phyloP scores from a whole-genome alignment of 2,888 invertebrate genomes.

The Temnothorax rugatulus region DNA sequence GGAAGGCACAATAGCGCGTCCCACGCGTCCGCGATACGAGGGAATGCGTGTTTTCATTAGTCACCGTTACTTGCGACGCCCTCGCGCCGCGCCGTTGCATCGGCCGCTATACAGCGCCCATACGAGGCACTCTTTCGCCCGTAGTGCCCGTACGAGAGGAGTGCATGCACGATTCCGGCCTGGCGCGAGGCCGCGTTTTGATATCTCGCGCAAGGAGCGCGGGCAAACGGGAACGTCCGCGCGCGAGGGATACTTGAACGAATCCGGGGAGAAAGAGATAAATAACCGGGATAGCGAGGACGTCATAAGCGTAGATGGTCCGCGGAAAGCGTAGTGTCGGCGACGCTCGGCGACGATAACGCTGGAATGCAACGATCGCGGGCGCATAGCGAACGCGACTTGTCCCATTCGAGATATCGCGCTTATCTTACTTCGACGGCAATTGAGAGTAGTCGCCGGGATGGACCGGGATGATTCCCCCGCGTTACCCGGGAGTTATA shows the following conservation, averaged over 20 bases:
- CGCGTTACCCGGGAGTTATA: neutral
- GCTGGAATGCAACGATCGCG: constrained; percentile 34
- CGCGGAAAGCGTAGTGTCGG: constrained; percentile 34
- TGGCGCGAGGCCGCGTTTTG: constrained; percentile 65
- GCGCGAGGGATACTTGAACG: constrained; percentile 16
- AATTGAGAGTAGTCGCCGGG: constrained; percentile 14
- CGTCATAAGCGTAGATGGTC: constrained; percentile 27
- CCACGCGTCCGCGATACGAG: constrained; percentile 70
- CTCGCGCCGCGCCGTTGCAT: constrained; percentile 45
- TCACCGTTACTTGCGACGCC: constrained; percentile 71
- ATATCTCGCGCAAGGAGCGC: constrained; percentile 66
- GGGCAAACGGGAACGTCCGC: neutral
- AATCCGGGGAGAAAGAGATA: constrained; percentile 35
- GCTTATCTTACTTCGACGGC: constrained; percentile 23
- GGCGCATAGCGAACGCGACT: constrained; percentile 42
- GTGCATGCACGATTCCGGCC: constrained; percentile 58
- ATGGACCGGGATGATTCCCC: neutral
- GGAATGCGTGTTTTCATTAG: constrained; percentile 76
- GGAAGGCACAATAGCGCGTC: constrained; percentile 31
- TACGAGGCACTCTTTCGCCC: constrained; percentile 42
- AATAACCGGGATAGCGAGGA: constrained; percentile 45
- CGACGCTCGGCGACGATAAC: constrained; percentile 31
- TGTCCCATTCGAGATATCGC: constrained; percentile 25
- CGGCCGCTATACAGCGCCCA: constrained; percentile 48
- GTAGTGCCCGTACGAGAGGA: neutral